These are phyloP conservation scores for Drosophila aldrichi DNA, from an alignment of 2,888 invertebrate genomes.

Conservation along the genomic window DNA sequence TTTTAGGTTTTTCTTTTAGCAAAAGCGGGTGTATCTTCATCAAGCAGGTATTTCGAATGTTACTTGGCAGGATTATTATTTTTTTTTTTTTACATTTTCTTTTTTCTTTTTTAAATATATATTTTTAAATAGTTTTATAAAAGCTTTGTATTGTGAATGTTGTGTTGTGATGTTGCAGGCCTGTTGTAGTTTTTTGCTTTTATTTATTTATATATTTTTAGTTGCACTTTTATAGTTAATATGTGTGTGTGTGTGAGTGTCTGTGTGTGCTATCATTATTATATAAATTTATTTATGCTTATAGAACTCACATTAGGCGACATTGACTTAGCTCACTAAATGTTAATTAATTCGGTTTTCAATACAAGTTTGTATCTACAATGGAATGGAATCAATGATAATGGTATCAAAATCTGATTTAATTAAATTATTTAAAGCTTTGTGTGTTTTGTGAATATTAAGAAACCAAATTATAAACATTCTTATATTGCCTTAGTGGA, in stretches of 20 bases:
- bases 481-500: constrained; percentile 42
- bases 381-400: constrained; percentile 71
- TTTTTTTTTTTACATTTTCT: constrained; percentile 60
- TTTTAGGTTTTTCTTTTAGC: constrained; percentile 64
- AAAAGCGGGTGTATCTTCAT: constrained; percentile 83
- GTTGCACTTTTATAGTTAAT: constrained; percentile 58
- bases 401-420: constrained; percentile 72
- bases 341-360: constrained; percentile 49
- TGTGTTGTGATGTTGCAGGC: constrained; percentile 47
- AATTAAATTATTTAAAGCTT: constrained; percentile 84
- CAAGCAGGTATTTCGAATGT: constrained; percentile 83
- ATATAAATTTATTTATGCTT: constrained; percentile 53
- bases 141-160: constrained; percentile 67
- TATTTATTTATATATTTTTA: constrained; percentile 35
- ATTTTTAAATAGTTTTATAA: constrained; percentile 78
- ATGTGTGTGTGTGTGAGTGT: constrained; percentile 32
- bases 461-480: constrained; percentile 33
- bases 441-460: constrained; percentile 28
- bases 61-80: constrained; percentile 83
- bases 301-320: constrained; percentile 81
- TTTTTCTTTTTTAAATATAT: constrained; percentile 48
- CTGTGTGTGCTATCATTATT: constrained; percentile 32
- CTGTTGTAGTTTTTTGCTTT: constrained; percentile 46
- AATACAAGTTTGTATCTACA: constrained; percentile 78
- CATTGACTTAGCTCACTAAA: constrained; percentile 77